A percentile compares a stretch with the other conserved stretches of the same genome.
Conservation (phyloP, 2,113 vertebrate genomes). For the Platycercus adscitus region DNA sequence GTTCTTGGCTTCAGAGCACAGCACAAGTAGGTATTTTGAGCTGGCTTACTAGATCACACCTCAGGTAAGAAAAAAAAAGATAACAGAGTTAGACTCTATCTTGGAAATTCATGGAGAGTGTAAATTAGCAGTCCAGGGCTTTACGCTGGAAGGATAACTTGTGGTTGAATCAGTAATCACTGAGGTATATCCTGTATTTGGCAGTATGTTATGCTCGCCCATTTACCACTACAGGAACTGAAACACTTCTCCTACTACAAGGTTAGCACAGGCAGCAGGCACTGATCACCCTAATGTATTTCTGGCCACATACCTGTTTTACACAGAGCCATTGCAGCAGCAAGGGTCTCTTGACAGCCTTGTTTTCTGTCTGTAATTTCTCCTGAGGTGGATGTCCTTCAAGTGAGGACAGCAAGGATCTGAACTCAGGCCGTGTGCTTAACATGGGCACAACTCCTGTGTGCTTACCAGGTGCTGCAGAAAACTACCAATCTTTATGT, state of each 20-base stretch:
- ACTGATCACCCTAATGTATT: not conserved
- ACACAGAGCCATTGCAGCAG: not conserved
- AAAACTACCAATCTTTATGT: not conserved
- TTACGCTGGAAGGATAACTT: not conserved
- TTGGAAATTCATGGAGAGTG: not conserved
- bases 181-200: not conserved
- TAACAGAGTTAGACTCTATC: accelerated
- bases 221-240: not conserved
- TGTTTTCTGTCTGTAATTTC: not conserved
- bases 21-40: not conserved
- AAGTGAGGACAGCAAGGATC: not conserved
- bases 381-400: not conserved
- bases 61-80: not conserved
- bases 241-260: not conserved
- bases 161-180: not conserved
- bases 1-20: not conserved
- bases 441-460: not conserved
- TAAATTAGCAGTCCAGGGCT: accelerated
- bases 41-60: not conserved
- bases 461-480: not conserved
- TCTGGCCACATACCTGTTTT: not conserved
- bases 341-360: too few relatives aligned
- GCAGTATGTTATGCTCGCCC: too few relatives aligned
- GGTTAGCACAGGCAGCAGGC: not conserved
- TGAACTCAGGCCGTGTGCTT: not conserved